Conservation (phyloP, 2,113 vertebrate species). For the Mobula birostris region DNA sequence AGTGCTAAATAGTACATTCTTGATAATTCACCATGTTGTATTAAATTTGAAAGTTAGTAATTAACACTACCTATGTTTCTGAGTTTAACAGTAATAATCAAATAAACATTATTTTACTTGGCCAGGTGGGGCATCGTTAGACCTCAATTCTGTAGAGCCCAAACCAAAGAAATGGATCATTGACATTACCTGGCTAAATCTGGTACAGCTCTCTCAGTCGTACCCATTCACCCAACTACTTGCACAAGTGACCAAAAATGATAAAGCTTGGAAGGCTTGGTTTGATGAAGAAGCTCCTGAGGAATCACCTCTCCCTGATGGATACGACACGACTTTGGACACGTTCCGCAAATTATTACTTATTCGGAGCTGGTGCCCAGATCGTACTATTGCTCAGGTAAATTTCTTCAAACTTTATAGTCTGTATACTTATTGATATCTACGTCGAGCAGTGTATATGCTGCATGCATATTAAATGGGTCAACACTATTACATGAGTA, state of each 20-base stretch:
- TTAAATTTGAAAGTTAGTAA: neutral
- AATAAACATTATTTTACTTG: slow-evolving; percentile 22
- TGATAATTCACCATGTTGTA: neutral
- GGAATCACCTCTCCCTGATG: slow-evolving; percentile 61
- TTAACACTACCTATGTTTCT: neutral
- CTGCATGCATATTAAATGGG: neutral
- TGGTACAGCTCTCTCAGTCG: slow-evolving; percentile 68
- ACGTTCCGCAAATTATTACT: slow-evolving; percentile 68
- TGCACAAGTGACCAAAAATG: slow-evolving; percentile 59
- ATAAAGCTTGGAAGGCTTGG: slow-evolving; percentile 67
- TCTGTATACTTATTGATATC: neutral
- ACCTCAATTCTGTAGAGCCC: slow-evolving; percentile 66
- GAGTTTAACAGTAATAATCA: neutral
- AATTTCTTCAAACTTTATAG: slow-evolving; percentile 6
- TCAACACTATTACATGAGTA: neutral
- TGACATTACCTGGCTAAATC: slow-evolving; percentile 72
- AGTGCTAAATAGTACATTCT: neutral
- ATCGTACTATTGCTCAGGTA: slow-evolving; percentile 69
- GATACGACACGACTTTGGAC: slow-evolving; percentile 61
- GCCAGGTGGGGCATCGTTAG: slow-evolving; percentile 68
- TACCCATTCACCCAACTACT: slow-evolving; percentile 60
- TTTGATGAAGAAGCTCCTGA: slow-evolving; percentile 66
- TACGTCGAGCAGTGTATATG: neutral
- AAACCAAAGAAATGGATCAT: slow-evolving; percentile 74
- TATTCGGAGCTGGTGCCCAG: slow-evolving; percentile 71